A percentile compares a stretch with the other conserved stretches of the same genome.
Evolutionary conservation across 1,140 invertebrate genomes (phyloP).

Genomic region (Drosophila ironensis): DNA sequence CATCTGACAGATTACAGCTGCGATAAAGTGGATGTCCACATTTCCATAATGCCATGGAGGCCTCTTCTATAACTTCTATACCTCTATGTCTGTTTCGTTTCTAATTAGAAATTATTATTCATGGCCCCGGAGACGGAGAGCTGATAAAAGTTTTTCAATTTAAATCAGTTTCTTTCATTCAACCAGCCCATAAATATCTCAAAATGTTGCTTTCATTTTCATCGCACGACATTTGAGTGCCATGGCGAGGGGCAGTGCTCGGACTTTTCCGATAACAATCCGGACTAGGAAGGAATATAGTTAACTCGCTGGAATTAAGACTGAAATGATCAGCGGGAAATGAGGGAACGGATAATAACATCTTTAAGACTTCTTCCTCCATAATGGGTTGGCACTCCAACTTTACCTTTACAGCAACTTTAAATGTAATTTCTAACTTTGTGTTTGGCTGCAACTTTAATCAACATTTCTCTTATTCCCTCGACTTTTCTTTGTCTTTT

Average conservation of each 20-base stretch:
- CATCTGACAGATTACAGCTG: constrained; percentile 76
- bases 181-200: constrained; percentile 68
- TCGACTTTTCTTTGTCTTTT: constrained; percentile 33
- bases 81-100: constrained; percentile 48
- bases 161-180: constrained; percentile 13
- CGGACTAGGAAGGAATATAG: no score
- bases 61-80: no score
- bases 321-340: not conserved
- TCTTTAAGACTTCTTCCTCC: not conserved
- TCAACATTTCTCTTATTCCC: constrained; percentile 35
- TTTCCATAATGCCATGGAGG: no score
- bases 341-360: no score
- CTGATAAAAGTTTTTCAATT: constrained; percentile 52
- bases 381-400: not conserved
- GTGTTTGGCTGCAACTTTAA: constrained; percentile 33
- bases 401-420: constrained; percentile 49
- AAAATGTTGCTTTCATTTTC: constrained; percentile 45
- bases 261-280: no score
- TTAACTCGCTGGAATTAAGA: not conserved
- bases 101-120: constrained; percentile 60
- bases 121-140: constrained; percentile 19
- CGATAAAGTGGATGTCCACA: constrained; percentile 51
- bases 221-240: no score
- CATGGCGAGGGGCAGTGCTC: no score
- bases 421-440: constrained; percentile 64